Evolutionary conservation across 2,113 vertebrate species (phyloP).

Genomic region (Cinclus cinclus): DNA sequence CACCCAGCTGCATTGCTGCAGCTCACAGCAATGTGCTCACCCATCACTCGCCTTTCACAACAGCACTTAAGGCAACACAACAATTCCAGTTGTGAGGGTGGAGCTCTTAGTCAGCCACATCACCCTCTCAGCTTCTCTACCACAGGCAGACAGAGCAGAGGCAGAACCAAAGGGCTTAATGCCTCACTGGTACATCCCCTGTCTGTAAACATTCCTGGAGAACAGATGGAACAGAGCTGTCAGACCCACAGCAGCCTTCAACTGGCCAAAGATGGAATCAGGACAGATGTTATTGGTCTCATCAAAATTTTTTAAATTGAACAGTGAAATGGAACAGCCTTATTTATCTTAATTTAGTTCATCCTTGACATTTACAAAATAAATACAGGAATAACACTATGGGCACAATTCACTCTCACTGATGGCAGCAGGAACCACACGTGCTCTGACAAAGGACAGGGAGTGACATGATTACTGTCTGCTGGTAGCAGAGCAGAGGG

Average conservation of each 20-base stretch:
- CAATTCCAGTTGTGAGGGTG: neutral
- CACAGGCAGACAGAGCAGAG: neutral
- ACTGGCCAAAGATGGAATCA: neutral
- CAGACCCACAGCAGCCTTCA: neutral
- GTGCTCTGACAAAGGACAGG: rapidly evolving
- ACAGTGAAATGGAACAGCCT: neutral
- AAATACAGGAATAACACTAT: neutral
- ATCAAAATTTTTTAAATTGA: constrained; percentile 32
- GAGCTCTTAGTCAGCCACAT: neutral
- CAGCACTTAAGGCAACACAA: neutral
- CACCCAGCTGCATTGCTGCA: rapidly evolving
- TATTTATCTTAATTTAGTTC: constrained; percentile 31
- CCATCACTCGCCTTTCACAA: neutral
- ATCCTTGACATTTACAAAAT: constrained; percentile 36
- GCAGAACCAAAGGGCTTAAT: neutral
- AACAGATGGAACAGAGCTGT: neutral
- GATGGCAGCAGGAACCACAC: neutral
- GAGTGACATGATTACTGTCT: neutral
- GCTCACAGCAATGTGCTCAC: neutral
- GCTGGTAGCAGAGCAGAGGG: neutral
- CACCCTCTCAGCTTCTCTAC: neutral
- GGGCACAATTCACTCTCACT: neutral
- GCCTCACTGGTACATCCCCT: no score
- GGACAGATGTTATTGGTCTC: neutral
- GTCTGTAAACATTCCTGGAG: neutral